Evolutionary conservation across 2,797 vertebrate genomes (phyloP).

Genomic region (Gouania willdenowi): DNA sequence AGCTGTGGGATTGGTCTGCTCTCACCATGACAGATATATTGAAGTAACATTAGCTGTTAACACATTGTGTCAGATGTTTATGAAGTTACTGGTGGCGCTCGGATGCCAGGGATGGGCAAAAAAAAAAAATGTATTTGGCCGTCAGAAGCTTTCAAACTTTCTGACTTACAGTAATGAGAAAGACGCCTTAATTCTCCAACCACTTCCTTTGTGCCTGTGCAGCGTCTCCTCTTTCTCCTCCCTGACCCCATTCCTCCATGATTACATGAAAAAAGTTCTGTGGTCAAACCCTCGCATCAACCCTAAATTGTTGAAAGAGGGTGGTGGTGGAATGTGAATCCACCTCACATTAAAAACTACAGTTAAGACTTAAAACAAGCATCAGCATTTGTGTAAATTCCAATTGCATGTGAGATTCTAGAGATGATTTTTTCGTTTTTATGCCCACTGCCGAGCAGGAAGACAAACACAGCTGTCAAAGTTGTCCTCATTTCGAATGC

Average conservation of each 20-base stretch:
- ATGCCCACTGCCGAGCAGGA: slow-evolving; percentile 34
- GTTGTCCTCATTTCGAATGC: slow-evolving; percentile 26
- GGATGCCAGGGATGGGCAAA: slow-evolving; percentile 33
- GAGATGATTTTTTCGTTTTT: slow-evolving; percentile 26
- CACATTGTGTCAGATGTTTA: no score
- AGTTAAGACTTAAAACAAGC: not conserved
- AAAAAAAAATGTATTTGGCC: slow-evolving; percentile 59
- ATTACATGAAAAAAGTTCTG: slow-evolving; percentile 58
- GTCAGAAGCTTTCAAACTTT: slow-evolving; percentile 55
- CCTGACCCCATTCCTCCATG: slow-evolving; percentile 51
- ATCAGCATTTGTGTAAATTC: not conserved
- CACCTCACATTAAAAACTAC: not conserved
- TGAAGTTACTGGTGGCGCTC: slow-evolving; percentile 1
- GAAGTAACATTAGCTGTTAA: no score
- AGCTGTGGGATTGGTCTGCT: slow-evolving; percentile 7
- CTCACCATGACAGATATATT: no score
- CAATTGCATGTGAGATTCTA: slow-evolving; percentile 25
- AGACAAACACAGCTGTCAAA: slow-evolving; percentile 57
- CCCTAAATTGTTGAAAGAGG: slow-evolving; percentile 41
- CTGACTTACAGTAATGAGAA: slow-evolving; percentile 56
- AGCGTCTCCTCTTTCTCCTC: slow-evolving; percentile 33
- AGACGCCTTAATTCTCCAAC: slow-evolving; percentile 63
- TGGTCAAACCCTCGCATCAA: slow-evolving; percentile 41
- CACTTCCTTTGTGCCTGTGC: slow-evolving; percentile 57
- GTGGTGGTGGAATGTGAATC: slow-evolving; percentile 35